Evolutionary conservation across 2,797 vertebrate genomes (phyloP).

Genomic region (Anabacerthia variegaticeps): DNA sequence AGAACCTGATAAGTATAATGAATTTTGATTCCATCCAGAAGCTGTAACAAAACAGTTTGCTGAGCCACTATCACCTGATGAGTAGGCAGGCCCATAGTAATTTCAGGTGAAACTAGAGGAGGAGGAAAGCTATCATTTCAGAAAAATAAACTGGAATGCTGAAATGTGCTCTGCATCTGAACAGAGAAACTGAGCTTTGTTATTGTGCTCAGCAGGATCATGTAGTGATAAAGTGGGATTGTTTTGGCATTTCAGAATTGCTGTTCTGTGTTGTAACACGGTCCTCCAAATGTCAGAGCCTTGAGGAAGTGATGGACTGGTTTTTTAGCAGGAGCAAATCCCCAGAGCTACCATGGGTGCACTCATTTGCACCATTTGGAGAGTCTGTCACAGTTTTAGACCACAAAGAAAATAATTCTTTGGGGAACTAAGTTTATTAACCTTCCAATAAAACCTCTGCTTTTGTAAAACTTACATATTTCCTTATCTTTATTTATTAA

Average conservation of each 20-base stretch:
- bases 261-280: neutral
- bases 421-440: neutral
- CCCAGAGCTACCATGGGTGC: neutral
- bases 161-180: neutral
- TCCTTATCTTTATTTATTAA: neutral
- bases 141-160: neutral
- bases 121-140: neutral
- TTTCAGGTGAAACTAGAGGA: neutral
- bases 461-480: neutral
- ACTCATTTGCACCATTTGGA: neutral
- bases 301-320: neutral
- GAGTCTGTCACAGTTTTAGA: neutral
- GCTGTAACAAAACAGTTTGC: neutral
- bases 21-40: neutral
- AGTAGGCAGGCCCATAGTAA: neutral
- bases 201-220: neutral
- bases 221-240: neutral
- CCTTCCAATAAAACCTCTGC: neutral
- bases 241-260: slow-evolving; percentile 16
- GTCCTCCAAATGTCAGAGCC: slow-evolving; percentile 45
- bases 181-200: neutral
- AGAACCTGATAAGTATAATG: neutral
- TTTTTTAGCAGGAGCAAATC: slow-evolving; percentile 9
- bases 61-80: neutral
- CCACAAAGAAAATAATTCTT: neutral